A percentile compares a stretch with the other conserved stretches of the same genome.
These are phyloP conservation scores for Anhinga anhinga DNA, from an alignment of 2,113 vertebrate species.

Conservation along the genomic window DNA sequence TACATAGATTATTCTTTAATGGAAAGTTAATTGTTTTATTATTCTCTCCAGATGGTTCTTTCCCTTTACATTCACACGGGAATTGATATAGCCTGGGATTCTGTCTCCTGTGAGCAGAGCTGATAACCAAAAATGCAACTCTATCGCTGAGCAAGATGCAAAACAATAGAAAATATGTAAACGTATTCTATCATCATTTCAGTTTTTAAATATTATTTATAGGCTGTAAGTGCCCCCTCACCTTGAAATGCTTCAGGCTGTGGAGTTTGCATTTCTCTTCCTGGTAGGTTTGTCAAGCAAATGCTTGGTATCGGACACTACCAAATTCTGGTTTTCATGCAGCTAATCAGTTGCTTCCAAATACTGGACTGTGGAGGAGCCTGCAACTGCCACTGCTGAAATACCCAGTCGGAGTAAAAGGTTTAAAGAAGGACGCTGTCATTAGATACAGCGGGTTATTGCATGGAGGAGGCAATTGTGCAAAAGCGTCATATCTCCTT, in stretches of 20 bases:
- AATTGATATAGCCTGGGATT: conserved; percentile 50
- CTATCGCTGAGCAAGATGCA: neutral
- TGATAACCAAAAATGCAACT: conserved; percentile 1
- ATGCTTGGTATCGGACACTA: neutral
- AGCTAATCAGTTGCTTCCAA: neutral
- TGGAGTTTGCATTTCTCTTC: neutral
- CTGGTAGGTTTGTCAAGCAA: neutral
- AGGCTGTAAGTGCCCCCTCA: neutral
- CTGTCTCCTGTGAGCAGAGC: neutral
- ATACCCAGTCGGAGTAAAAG: neutral
- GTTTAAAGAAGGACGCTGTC: neutral
- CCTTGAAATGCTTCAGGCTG: neutral
- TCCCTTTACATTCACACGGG: conserved; percentile 62
- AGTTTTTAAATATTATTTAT: neutral
- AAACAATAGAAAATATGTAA: neutral
- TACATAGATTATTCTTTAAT: conserved; percentile 81
- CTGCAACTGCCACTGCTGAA: neutral
- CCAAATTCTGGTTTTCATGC: neutral
- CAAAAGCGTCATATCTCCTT: neutral
- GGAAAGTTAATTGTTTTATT: conserved; percentile 80
- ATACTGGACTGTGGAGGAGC: neutral
- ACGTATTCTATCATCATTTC: neutral
- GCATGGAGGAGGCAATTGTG: neutral
- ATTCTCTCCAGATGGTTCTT: conserved; percentile 79
- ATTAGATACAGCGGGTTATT: neutral